phyloP scores from a whole-genome alignment of 2,888 invertebrate species.

The Agriotes lineatus region DNA sequence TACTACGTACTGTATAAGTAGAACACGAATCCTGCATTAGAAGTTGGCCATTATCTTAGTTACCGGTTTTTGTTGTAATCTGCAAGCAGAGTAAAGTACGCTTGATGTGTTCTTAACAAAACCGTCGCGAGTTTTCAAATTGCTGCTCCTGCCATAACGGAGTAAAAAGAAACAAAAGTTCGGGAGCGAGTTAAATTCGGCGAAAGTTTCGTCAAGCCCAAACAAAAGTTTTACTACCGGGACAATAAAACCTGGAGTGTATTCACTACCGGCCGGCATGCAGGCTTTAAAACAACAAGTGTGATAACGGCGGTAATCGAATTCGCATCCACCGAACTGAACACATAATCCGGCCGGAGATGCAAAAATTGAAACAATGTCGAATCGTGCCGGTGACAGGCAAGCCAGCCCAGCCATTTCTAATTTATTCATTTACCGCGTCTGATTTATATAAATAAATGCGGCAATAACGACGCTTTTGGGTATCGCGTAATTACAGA shows the following conservation, averaged over 20 bases:
- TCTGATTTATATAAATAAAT: background rate
- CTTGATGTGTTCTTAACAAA: too few species aligned
- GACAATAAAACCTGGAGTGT: conserved; percentile 7
- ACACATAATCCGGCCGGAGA: conserved; percentile 8
- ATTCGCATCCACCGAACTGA: conserved; percentile 30
- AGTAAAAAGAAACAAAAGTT: too few species aligned
- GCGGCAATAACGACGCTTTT: background rate
- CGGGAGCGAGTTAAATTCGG: background rate
- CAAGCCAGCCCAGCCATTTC: conserved; percentile 19
- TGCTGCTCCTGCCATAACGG: too few species aligned
- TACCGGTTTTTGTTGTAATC: too few species aligned
- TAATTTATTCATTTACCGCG: conserved; percentile 23
- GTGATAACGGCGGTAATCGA: conserved; percentile 31
- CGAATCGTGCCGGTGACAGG: conserved; percentile 22
- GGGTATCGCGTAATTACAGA: background rate
- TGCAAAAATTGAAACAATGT: conserved; percentile 21
- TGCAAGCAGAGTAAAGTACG: too few species aligned
- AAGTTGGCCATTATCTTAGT: too few species aligned
- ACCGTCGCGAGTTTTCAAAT: too few species aligned
- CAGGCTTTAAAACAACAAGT: conserved; percentile 27
- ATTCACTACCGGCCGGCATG: conserved; percentile 9
- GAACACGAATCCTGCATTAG: too few species aligned
- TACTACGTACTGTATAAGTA: too few species aligned
- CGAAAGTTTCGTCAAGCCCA: background rate
- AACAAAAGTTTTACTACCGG: background rate